Evolutionary conservation across 2,888 invertebrate species (phyloP).

Genomic region (Oligia strigilis): DNA sequence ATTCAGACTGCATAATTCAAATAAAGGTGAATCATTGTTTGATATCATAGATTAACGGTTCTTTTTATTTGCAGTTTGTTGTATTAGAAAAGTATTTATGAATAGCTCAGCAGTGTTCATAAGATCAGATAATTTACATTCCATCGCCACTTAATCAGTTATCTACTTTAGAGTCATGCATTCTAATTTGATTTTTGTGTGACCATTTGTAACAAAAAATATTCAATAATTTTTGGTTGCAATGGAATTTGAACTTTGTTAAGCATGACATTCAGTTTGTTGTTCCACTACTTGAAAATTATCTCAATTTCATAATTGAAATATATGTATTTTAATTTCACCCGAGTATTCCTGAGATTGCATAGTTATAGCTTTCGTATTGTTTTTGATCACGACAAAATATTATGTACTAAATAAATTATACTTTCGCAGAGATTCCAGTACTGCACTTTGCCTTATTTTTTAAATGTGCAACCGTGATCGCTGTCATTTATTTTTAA

Average conservation of each 20-base stretch:
- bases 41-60: conserved; percentile 37
- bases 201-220: too few species aligned
- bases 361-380: not conserved
- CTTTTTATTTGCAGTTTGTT: conserved; percentile 1
- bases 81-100: not conserved
- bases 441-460: not conserved
- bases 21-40: conserved; percentile 21
- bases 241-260: too few species aligned
- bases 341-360: not conserved
- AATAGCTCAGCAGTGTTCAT: not conserved
- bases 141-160: not conserved
- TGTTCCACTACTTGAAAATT: too few species aligned
- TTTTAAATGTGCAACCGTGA: not conserved
- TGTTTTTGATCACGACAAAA: not conserved
- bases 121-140: not conserved
- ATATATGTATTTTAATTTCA: not conserved
- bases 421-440: not conserved
- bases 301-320: too few species aligned
- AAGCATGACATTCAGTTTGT: too few species aligned
- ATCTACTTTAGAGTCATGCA: not conserved
- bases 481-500: not conserved
- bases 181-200: too few species aligned
- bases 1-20: conserved; percentile 22
- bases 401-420: not conserved
- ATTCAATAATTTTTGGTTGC: too few species aligned